phyloP scores from a whole-genome alignment of 2,888 invertebrate species.

The Hirtodrosophila trivittata region DNA sequence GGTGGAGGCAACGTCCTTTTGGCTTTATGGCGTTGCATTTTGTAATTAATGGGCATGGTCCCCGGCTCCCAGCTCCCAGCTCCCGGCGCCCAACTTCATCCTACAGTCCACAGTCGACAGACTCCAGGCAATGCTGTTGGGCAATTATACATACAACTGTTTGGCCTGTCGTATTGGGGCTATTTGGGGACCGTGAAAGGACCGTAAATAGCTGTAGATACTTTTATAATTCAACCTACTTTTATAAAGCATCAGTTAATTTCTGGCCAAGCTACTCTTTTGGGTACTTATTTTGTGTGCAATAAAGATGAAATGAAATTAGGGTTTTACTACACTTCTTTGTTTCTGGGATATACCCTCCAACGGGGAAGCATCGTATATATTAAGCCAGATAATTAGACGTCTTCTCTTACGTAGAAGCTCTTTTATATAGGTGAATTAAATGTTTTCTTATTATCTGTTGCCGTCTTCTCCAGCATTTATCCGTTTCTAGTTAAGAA shows the following conservation, averaged over 20 bases:
- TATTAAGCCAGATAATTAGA: too few species aligned
- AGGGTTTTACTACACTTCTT: conserved; percentile 51
- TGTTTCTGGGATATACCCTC: too few species aligned
- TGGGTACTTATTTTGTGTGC: conserved; percentile 36
- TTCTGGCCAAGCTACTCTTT: conserved; percentile 40
- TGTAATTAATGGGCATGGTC: conserved; percentile 56
- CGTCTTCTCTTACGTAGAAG: too few species aligned
- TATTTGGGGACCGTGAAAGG: conserved; percentile 41
- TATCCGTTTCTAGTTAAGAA: too few species aligned
- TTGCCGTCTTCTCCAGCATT: too few species aligned
- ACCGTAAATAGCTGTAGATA: conserved; percentile 59
- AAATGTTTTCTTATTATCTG: too few species aligned
- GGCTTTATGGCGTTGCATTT: conserved; percentile 62
- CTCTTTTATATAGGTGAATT: too few species aligned
- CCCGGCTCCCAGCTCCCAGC: conserved; percentile 5
- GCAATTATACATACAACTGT: conserved; percentile 58
- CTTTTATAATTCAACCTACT: conserved; percentile 32
- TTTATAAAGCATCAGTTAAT: conserved; percentile 48
- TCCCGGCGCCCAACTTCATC: conserved; percentile 3
- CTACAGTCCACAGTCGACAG: not conserved
- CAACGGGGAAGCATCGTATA: too few species aligned
- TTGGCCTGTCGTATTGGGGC: conserved; percentile 45
- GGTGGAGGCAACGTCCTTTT: conserved; percentile 34
- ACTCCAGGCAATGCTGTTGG: conserved; percentile 10
- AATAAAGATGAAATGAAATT: conserved; percentile 56